Conservation (phyloP, 2,113 vertebrate genomes). For the Neolamprologus modestus region DNA sequence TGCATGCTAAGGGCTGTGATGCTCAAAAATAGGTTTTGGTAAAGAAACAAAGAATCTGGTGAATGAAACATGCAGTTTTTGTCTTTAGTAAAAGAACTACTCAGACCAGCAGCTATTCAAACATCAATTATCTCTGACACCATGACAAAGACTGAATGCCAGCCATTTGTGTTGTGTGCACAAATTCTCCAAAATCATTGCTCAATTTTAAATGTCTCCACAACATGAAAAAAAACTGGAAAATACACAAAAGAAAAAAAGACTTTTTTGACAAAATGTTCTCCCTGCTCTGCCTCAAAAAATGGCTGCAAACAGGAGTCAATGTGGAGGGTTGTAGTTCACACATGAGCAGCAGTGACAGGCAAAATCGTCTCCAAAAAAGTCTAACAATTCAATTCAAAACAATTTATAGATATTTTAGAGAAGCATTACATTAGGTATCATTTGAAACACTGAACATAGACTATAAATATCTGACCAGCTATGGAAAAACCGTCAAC, state of each 20-base stretch:
- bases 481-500: background rate
- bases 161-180: background rate
- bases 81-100: background rate
- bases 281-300: background rate
- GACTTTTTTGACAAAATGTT: accelerated
- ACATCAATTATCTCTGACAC: background rate
- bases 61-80: background rate
- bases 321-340: background rate
- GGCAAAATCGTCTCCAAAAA: background rate
- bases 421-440: background rate
- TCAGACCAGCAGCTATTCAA: background rate
- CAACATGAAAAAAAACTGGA: background rate
- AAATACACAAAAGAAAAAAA: background rate
- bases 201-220: background rate
- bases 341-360: background rate
- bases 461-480: background rate
- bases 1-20: background rate
- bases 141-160: background rate
- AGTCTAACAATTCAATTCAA: background rate
- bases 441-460: background rate
- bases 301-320: background rate
- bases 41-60: background rate
- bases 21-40: background rate
- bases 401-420: background rate
- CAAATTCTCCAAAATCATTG: background rate